Percentiles rank a stretch among this genome's conserved stretches.
Evolutionary conservation across 30 jellyfish, hydroid and myxozoan genomes (phyloP).

Genomic region (Aurelia aurita complex sp. Pacific): DNA sequence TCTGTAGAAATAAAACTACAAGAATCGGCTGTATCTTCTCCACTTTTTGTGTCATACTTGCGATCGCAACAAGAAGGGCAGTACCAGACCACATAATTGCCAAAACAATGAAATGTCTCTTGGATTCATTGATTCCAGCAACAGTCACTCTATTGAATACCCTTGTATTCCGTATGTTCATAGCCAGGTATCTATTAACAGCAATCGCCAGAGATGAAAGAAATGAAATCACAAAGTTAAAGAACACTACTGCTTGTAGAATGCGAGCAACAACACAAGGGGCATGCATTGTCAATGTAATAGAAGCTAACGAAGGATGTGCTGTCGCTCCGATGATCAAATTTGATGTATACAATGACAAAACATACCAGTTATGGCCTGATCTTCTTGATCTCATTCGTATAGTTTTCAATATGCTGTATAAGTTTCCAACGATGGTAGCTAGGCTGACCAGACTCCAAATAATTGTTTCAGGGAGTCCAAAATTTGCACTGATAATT

Average conservation of each 20-base stretch:
- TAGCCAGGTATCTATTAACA: constrained; percentile 12
- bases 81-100: constrained; percentile 5
- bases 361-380: constrained; percentile 19
- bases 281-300: not conserved
- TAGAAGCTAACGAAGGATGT: constrained; percentile 26
- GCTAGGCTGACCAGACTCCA: constrained; percentile 11
- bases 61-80: not conserved
- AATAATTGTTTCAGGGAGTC: constrained; percentile 14
- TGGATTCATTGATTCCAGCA: not conserved
- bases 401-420: constrained; percentile 5
- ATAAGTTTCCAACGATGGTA: constrained; percentile 6
- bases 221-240: constrained; percentile 17
- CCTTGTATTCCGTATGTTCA: not conserved
- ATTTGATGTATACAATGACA: constrained; percentile 27
- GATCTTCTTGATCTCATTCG: not conserved
- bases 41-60: not conserved
- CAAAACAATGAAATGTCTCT: constrained; percentile 9
- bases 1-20: not conserved
- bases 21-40: not conserved
- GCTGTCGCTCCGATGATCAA: constrained; percentile 13
- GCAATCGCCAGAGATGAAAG: constrained; percentile 40
- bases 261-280: constrained; percentile 12
- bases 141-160: constrained; percentile 17
- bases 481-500: constrained; percentile 4
- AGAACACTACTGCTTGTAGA: not conserved